Evolutionary conservation across 2,113 vertebrate species (phyloP).

Genomic region (Hepsetus odoe): DNA sequence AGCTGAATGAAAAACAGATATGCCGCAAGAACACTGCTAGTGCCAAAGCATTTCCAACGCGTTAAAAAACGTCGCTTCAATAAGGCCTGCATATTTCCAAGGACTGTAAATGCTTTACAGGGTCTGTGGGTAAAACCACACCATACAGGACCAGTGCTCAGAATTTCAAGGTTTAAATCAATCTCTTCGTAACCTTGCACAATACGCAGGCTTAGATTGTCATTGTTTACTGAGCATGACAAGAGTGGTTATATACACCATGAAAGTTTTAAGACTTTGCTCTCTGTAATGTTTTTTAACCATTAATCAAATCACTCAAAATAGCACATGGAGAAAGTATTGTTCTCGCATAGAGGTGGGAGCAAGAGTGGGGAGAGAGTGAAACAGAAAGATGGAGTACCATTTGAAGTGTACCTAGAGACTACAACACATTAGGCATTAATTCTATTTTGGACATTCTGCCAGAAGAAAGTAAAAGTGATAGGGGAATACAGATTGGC

Average conservation of each 20-base stretch:
- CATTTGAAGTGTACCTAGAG: conserved; percentile 40
- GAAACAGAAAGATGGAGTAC: conserved; percentile 9
- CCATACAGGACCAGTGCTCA: not conserved
- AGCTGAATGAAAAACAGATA: conserved; percentile 45
- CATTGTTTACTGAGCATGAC: conserved; percentile 34
- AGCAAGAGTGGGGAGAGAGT: not conserved
- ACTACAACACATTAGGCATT: conserved; percentile 35
- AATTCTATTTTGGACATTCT: conserved; percentile 45
- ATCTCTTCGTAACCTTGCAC: not conserved
- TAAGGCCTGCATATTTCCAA: conserved; percentile 27
- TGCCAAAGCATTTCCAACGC: conserved; percentile 3
- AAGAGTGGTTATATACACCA: conserved; percentile 29
- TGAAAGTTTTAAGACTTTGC: conserved; percentile 51
- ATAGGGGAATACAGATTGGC: not conserved
- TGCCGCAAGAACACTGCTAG: conserved; percentile 21
- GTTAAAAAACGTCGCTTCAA: conserved; percentile 31
- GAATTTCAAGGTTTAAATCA: conserved; percentile 11
- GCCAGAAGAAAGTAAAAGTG: conserved; percentile 7
- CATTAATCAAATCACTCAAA: conserved; percentile 53
- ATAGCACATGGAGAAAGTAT: conserved; percentile 38
- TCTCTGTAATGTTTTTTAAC: conserved; percentile 36
- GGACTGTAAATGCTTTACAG: conserved; percentile 36
- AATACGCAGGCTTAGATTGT: conserved; percentile 16
- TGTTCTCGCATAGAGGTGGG: conserved; percentile 41
- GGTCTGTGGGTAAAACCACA: conserved; percentile 10